These are phyloP conservation scores for Onthophagus sagittarius DNA, from an alignment of 2,888 invertebrate species.

Conservation along the genomic window DNA sequence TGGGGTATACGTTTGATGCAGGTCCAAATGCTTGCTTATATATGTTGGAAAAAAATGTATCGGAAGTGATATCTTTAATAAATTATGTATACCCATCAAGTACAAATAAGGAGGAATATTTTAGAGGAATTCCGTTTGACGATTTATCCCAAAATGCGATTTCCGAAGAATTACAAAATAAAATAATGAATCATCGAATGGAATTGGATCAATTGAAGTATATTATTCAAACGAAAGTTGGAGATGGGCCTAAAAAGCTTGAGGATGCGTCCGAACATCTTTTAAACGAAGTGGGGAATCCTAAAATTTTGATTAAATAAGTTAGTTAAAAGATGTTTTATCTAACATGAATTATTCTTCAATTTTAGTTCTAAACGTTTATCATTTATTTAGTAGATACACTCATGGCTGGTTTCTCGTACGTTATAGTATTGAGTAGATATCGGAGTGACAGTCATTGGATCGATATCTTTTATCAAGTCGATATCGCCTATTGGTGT, in stretches of 20 bases:
- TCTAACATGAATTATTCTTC: too few relatives aligned
- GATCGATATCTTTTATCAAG: too few relatives aligned
- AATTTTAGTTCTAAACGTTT: too few relatives aligned
- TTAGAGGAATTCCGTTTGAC: conserved; percentile 55
- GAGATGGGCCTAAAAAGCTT: conserved; percentile 68
- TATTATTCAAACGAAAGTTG: conserved; percentile 78
- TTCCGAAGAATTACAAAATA: conserved; percentile 24
- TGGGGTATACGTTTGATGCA: conserved; percentile 98
- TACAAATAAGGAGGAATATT: conserved; percentile 50
- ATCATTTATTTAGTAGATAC: too few relatives aligned
- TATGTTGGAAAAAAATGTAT: conserved; percentile 70
- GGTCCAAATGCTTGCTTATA: conserved; percentile 95
- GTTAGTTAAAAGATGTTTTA: too few relatives aligned
- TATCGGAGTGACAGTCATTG: too few relatives aligned
- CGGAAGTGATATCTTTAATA: conserved; percentile 64
- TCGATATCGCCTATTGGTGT: too few relatives aligned
- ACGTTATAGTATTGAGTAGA: too few relatives aligned
- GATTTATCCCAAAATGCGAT: conserved; percentile 33
- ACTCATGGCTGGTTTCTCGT: too few relatives aligned
- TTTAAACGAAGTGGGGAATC: conserved; percentile 51
- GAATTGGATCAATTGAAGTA: conserved; percentile 62
- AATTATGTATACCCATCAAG: conserved; percentile 67
- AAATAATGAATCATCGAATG: conserved; percentile 12
- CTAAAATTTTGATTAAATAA: conserved; percentile 36
- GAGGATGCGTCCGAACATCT: conserved; percentile 49